Conservation (phyloP, 1,140 invertebrate genomes). For the Macrostomum lignano region DNA sequence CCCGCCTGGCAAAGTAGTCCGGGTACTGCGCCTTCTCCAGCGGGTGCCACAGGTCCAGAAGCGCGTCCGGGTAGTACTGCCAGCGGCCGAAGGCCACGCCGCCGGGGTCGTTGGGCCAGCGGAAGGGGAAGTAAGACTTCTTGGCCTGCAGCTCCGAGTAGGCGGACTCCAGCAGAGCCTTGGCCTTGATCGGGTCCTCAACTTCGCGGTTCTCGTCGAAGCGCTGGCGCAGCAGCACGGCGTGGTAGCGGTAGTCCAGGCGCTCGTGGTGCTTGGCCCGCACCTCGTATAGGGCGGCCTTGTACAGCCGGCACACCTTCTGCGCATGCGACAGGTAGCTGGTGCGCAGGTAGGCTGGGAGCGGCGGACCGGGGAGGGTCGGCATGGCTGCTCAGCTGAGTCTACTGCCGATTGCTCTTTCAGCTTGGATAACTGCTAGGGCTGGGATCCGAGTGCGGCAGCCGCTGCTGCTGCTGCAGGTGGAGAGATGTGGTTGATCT, state of each 20-base stretch:
- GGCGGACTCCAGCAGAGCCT: slow-evolving; percentile 36
- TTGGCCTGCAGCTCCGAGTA: slow-evolving; percentile 7
- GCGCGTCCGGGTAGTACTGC: no score
- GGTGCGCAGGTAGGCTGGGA: slow-evolving; percentile 3
- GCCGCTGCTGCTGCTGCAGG: no score
- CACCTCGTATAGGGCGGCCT: slow-evolving; percentile 4
- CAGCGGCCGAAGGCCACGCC: no score
- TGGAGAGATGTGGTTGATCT: no score
- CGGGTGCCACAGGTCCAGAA: slow-evolving; percentile 69
- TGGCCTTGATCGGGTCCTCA: slow-evolving; percentile 44
- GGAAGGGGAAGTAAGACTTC: neutral
- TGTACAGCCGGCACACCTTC: slow-evolving; percentile 6
- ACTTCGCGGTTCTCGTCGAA: slow-evolving; percentile 55
- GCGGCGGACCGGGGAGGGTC: slow-evolving; percentile 6
- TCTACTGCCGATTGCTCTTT: no score
- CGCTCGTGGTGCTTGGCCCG: slow-evolving; percentile 14
- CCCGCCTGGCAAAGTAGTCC: slow-evolving; percentile 61
- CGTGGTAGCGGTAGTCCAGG: slow-evolving; percentile 41
- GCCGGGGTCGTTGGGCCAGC: neutral
- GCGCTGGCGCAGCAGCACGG: slow-evolving; percentile 42
- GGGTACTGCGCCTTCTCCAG: slow-evolving; percentile 72
- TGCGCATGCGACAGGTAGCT: slow-evolving; percentile 1
- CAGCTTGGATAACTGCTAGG: no score
- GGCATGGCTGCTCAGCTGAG: no score
- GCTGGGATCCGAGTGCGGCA: no score